Percentiles rank a stretch among this genome's conserved stretches.
Evolutionary conservation across 2,797 vertebrate species (phyloP).

Genomic region (Neomorphus geoffroyi): DNA sequence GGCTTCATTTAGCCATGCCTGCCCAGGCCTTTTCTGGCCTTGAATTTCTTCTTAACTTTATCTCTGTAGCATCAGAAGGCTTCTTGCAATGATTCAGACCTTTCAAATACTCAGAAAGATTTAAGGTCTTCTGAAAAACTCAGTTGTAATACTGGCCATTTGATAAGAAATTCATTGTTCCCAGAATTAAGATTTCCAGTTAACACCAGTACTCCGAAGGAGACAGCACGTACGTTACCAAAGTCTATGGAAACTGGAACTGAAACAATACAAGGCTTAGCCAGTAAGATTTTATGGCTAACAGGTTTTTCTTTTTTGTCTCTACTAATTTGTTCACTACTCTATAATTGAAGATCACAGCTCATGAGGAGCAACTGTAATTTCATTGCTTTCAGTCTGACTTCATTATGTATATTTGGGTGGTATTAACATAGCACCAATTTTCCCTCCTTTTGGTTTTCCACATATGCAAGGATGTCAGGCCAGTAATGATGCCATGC

Average conservation of each 20-base stretch:
- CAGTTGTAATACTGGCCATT: neutral
- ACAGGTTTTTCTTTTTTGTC: constrained; percentile 59
- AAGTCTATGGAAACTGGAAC: constrained; percentile 56
- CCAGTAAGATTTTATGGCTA: constrained; percentile 50
- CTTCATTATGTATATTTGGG: constrained; percentile 64
- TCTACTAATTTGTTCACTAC: constrained; percentile 55
- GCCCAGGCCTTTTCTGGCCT: neutral
- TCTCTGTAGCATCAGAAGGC: neutral
- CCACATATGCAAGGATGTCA: neutral
- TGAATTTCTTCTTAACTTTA: neutral
- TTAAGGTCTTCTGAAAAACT: constrained; percentile 17
- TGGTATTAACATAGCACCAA: constrained; percentile 45
- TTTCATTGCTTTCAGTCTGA: constrained; percentile 50
- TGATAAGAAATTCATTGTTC: constrained; percentile 54
- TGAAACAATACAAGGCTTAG: constrained; percentile 51
- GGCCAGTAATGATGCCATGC: neutral
- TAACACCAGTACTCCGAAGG: constrained; percentile 17
- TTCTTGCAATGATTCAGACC: neutral
- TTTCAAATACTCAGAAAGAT: neutral
- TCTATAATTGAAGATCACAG: constrained; percentile 64
- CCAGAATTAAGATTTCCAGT: constrained; percentile 54
- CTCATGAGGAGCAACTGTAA: constrained; percentile 46
- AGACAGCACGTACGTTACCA: constrained; percentile 27
- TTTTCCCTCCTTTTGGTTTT: constrained; percentile 56
- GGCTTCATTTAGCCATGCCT: neutral